Evolutionary conservation across 2,113 vertebrate species (phyloP).

Genomic region (Arenaria interpres): DNA sequence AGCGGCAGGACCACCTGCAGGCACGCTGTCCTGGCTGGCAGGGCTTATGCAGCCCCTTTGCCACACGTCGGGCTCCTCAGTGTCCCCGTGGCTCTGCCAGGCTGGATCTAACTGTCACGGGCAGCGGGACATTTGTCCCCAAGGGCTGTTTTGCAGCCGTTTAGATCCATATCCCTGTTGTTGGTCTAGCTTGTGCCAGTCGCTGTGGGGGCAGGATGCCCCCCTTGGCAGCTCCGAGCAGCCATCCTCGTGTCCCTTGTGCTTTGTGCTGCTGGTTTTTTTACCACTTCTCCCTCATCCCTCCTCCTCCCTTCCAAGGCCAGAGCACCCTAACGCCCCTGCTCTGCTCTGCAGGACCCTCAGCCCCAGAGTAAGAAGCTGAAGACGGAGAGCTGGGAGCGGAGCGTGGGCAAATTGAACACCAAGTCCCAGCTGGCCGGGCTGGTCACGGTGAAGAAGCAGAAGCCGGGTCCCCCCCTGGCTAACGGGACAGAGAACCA

Average conservation of each 20-base stretch:
- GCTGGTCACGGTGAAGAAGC: slow-evolving; percentile 80
- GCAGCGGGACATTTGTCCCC: fast-evolving
- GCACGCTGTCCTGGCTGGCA: neutral
- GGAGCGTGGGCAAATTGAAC: slow-evolving; percentile 79
- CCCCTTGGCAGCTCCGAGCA: neutral
- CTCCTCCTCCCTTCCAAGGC: neutral
- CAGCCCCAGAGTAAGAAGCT: slow-evolving; percentile 72
- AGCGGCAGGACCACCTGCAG: neutral
- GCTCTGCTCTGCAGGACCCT: neutral
- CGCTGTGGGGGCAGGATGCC: fast-evolving
- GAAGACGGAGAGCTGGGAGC: slow-evolving; percentile 83
- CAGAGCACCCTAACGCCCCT: neutral
- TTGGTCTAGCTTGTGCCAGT: neutral
- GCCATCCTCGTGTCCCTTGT: fast-evolving
- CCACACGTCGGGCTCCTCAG: neutral
- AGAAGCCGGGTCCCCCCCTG: neutral
- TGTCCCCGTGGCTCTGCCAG: fast-evolving
- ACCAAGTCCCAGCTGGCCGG: slow-evolving; percentile 71
- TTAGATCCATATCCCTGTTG: neutral
- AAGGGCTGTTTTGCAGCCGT: neutral
- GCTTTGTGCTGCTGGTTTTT: neutral
- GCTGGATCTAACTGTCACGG: neutral
- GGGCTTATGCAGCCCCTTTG: neutral
- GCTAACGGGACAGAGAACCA: neutral
- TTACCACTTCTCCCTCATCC: neutral